These are phyloP conservation scores for Uloborus diversus DNA, from an alignment of 1,140 invertebrate species.

Conservation along the genomic window DNA sequence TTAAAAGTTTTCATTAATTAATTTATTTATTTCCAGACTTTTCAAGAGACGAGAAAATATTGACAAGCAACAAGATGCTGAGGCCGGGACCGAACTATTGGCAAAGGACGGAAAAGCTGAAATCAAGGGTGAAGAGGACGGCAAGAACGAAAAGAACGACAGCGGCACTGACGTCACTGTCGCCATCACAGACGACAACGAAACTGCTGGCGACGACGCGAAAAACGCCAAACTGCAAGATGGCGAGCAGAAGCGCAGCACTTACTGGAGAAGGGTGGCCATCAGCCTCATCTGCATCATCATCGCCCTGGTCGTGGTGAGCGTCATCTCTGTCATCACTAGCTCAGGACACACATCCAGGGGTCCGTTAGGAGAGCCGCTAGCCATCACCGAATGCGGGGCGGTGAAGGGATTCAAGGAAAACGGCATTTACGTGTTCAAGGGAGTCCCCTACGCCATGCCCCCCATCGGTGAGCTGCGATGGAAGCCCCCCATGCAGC, in stretches of 20 bases:
- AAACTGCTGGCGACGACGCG: not conserved
- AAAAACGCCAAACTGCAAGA: not conserved
- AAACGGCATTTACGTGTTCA: slow-evolving; percentile 80
- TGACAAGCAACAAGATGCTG: slow-evolving; percentile 31
- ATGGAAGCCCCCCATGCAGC: slow-evolving; percentile 76
- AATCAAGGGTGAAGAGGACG: slow-evolving; percentile 41
- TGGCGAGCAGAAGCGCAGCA: slow-evolving; percentile 3
- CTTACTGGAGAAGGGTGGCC: slow-evolving; percentile 8
- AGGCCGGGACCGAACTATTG: slow-evolving; percentile 52
- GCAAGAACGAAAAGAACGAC: slow-evolving; percentile 25
- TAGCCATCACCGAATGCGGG: slow-evolving; percentile 46
- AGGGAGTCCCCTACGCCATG: slow-evolving; percentile 85
- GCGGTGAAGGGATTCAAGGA: slow-evolving; percentile 64
- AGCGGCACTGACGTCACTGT: slow-evolving; percentile 60
- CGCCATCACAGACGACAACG: slow-evolving; percentile 31
- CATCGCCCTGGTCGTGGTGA: slow-evolving; percentile 21
- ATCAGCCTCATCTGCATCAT: slow-evolving; percentile 31
- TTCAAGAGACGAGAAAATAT: slow-evolving; percentile 2
- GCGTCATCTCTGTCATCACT: slow-evolving; percentile 22
- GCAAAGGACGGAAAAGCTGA: slow-evolving; percentile 33
- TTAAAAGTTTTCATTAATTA: not conserved
- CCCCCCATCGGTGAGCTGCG: slow-evolving; percentile 75
- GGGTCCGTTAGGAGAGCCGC: slow-evolving; percentile 16
- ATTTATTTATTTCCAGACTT: not conserved
- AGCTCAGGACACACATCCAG: not conserved